A percentile compares a stretch with the other conserved stretches of the same genome.
These are phyloP conservation scores for Epicauta chinensis DNA, from an alignment of 1,140 invertebrate genomes.

Conservation along the genomic window DNA sequence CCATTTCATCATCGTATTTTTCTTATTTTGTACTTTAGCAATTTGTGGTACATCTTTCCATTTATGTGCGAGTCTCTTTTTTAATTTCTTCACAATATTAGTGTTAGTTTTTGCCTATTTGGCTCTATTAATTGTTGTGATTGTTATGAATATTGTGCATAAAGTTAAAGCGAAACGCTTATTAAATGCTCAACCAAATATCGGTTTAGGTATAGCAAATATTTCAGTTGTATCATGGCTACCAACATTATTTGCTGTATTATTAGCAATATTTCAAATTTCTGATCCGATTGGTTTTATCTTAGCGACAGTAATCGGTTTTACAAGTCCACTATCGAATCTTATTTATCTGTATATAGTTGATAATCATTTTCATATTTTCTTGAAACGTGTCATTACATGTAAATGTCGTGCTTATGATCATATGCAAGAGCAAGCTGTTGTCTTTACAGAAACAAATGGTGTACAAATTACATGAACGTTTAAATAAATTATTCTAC, in stretches of 20 bases:
- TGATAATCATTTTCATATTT: conserved; percentile 3
- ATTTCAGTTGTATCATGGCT: conserved; percentile 1
- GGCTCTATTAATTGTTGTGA: background rate
- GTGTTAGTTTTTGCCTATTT: too few species aligned
- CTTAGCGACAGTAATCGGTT: background rate
- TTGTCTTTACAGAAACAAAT: conserved; percentile 6
- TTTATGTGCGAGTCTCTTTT: too few species aligned
- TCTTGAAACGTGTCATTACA: conserved; percentile 6
- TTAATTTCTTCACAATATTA: too few species aligned
- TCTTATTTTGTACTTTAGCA: too few species aligned
- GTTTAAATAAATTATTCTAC: too few species aligned
- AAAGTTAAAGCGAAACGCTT: too few species aligned
- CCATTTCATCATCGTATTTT: too few species aligned
- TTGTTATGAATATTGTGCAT: conserved; percentile 2
- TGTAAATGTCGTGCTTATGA: conserved; percentile 10
- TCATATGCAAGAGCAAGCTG: conserved; percentile 4
- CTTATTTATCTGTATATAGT: background rate
- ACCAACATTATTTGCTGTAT: background rate
- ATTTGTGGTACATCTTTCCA: too few species aligned
- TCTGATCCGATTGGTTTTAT: background rate
- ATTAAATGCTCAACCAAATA: background rate
- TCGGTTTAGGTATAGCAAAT: conserved; percentile 1
- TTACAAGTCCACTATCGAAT: conserved; percentile 5
- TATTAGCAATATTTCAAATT: background rate
- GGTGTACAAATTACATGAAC: conserved; percentile 5